Base-by-base conservation (phyloP, 2,113 vertebrate species). In the Pimephales promelas region DNA sequence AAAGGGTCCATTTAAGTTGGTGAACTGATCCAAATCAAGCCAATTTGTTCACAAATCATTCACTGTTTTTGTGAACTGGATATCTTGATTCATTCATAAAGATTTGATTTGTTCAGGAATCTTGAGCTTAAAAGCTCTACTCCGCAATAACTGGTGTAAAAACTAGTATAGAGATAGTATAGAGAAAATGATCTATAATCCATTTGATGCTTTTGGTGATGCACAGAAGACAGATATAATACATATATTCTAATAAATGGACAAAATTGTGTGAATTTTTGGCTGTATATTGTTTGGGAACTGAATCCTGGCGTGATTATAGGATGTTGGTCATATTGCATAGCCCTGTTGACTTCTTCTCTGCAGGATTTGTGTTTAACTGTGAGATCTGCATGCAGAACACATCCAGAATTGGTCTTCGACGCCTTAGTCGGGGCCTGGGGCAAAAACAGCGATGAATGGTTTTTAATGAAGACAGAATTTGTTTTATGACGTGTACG, bases 341-440 rank as follows among this genome's bases (percentile, higher is more conserved):
- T n/a, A 71, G 2, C 1, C 11, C 22, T 45, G 36, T 24, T 45
- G 36, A 24, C 22, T 43, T 71, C 34, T 22, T 71, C 68, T 71
- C 68, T 24, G 68, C 68, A 45, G 22, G 68, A 40, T 5, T 45
- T 20, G 9, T 28, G n/a, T 26, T 72, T 26, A n/a, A 26, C 54
- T 59, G n/a, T 24, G 34, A n/a, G 56, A 78, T 78, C 22, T 78
- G n/a, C 56, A 59, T 56, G 49, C 49, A 56, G 49, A 20, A 76
- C 49, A 76, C 49, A 76, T 59, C 7, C 34, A 78, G 34, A 61
- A 43, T 24, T 43, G 0, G 10, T 34, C 74, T 76, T 34, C 2
- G 52, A 1, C 0, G 74, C 20, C 28, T 75, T 52, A 34, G 28
- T n/a, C 52, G n/a, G 34, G 9, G n/a, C 47, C 72, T 56, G 18